Evolutionary conservation across 2,888 invertebrate species (phyloP).

Genomic region (Mythimna pallens): DNA sequence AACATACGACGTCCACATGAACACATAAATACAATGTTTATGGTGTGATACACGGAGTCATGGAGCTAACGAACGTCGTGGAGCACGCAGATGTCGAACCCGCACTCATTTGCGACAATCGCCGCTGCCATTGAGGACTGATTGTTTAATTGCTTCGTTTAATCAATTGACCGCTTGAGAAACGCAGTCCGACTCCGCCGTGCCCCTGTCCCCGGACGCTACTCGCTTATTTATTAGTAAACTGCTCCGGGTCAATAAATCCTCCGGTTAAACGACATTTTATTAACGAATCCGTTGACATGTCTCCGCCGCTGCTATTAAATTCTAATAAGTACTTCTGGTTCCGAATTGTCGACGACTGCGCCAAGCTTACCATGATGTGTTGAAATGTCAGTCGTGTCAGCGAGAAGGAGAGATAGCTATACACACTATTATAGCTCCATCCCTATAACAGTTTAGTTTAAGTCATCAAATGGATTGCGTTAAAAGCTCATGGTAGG

Average conservation of each 20-base stretch:
- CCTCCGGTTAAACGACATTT: constrained; percentile 81
- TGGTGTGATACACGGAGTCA: constrained; percentile 29
- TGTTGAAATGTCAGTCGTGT: too few relatives aligned
- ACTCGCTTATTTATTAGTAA: constrained; percentile 81
- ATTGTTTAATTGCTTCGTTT: constrained; percentile 91
- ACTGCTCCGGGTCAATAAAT: constrained; percentile 85
- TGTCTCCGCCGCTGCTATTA: constrained; percentile 53
- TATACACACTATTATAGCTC: too few relatives aligned
- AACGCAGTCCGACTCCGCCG: constrained; percentile 73
- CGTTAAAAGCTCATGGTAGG: too few relatives aligned
- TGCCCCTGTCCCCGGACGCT: constrained; percentile 74
- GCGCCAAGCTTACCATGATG: background rate
- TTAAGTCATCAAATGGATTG: too few relatives aligned
- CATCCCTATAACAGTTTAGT: too few relatives aligned
- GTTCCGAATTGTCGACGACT: constrained; percentile 31
- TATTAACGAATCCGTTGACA: constrained; percentile 76
- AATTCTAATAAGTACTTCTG: constrained; percentile 60
- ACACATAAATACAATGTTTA: constrained; percentile 56
- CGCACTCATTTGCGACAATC: constrained; percentile 88
- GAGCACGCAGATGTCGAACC: constrained; percentile 80
- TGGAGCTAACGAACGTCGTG: constrained; percentile 29
- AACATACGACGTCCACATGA: constrained; percentile 21
- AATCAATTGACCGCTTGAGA: constrained; percentile 90
- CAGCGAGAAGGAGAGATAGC: too few relatives aligned
- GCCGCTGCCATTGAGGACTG: constrained; percentile 85